Evolutionary conservation across 2,797 vertebrate species (phyloP), one percentile per base, ranked within the genome.

Genomic region (Lophotriccus pileatus): DNA sequence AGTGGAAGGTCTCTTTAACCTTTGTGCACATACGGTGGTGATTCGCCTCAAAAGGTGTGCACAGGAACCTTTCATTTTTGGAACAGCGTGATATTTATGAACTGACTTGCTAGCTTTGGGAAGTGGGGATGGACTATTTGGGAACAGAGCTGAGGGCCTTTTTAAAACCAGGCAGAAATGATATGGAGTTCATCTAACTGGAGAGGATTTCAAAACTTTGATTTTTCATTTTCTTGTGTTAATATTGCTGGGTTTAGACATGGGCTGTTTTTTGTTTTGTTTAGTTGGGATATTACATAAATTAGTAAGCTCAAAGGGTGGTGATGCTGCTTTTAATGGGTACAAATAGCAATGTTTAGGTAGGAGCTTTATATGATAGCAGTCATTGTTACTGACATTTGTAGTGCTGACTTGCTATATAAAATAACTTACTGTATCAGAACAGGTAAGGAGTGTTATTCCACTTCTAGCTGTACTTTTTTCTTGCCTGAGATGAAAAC

Each of bases 41-140:
- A 24, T 50, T 56, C 7, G 21, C 19, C 59, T 86, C 55, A 19
- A 23, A 34, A 56, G 30, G 18, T 30, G 7, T 59, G 19, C 6
- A 2, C 2, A 1, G 17, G n/a, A 56, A 34, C 4, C 0, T 30
- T 80, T 19, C 7, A 67, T 84, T 52, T 6, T 69, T 43, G 56
- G 22, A 47, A 14, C 2, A 25, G 2, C 36, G 12, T 64, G 30
- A 6, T 7, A 20, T 39, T 39, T n/a, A 7, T 12, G 37, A 77
- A 84, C 18, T 88, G 67, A 14, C 7, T 22, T 56, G 43, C 47
- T 17, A 13, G 18, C 18, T 15, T 30, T 70, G 53, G 66, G 56
- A 58, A 5, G 44, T 58, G 19, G 4, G 43, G 13, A 18, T n/a
- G 28, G 14, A 8, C 11, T 73, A 7, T 36, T 53, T 53, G 41